Evolutionary conservation across 92 coral and sea anemone species (phyloP).

Genomic region (Hydrozoanthus gracilis): DNA sequence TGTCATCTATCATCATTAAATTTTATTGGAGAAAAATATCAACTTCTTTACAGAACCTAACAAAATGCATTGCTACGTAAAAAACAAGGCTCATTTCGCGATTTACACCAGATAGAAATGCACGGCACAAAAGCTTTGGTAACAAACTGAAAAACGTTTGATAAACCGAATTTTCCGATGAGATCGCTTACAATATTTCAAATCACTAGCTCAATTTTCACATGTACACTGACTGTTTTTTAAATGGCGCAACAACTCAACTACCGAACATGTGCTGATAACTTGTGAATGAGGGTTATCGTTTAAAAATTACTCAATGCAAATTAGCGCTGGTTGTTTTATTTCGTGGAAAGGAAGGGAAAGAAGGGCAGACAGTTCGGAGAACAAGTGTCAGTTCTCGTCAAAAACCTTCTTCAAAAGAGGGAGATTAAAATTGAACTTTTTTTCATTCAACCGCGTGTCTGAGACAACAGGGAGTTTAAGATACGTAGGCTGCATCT

Average conservation of each 20-base stretch:
- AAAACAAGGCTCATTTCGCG: background rate
- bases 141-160: background rate
- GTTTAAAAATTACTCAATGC: background rate
- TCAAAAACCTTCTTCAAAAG: too few relatives aligned
- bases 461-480: too few relatives aligned
- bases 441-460: too few relatives aligned
- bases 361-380: background rate
- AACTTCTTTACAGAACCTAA: conserved; percentile 32
- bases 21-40: conserved; percentile 45
- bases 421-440: too few relatives aligned
- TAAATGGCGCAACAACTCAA: background rate
- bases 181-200: background rate
- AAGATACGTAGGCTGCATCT: too few relatives aligned
- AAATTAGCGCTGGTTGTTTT: background rate
- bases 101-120: background rate
- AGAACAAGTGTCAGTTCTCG: too few relatives aligned
- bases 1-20: background rate
- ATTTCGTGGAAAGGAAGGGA: background rate
- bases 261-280: background rate
- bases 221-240: background rate
- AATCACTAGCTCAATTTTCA: background rate
- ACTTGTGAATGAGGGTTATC: background rate
- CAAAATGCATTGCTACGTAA: background rate
- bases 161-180: background rate
- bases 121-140: background rate